Conservation (phyloP, 2,797 vertebrate species). For the Neopelma chrysocephalum region DNA sequence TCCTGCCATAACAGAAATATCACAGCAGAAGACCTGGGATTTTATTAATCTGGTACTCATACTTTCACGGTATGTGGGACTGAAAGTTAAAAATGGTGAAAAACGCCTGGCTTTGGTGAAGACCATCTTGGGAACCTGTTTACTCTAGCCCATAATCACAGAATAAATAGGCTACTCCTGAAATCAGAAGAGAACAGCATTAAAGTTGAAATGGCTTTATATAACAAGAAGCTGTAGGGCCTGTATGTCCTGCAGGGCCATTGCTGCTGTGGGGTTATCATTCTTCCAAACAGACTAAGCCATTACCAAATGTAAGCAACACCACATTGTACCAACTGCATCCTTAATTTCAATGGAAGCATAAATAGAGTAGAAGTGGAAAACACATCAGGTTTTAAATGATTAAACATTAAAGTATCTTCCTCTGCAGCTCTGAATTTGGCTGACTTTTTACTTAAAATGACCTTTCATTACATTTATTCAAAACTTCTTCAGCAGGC, state of each 20-base stretch:
- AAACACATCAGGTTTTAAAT: background rate
- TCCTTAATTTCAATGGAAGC: background rate
- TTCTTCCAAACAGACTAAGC: background rate
- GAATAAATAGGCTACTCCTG: background rate
- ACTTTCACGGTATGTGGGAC: background rate
- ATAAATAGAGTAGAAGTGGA: background rate
- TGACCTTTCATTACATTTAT: background rate
- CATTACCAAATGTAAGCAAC: background rate
- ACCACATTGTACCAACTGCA: background rate
- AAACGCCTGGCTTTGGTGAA: background rate
- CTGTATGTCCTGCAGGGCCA: background rate
- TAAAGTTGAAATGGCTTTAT: slow-evolving; percentile 1
- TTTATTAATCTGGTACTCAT: background rate
- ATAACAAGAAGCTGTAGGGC: background rate
- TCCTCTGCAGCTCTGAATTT: background rate
- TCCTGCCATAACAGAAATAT: background rate
- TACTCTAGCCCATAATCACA: background rate
- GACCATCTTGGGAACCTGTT: background rate
- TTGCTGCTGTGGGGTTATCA: background rate
- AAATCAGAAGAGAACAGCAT: background rate
- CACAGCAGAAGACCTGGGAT: background rate
- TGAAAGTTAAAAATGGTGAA: background rate
- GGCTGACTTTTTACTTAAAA: background rate
- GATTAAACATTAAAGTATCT: background rate
- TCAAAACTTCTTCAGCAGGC: background rate